Percentiles rank a stretch among this genome's conserved stretches.
Conservation (phyloP, 2,113 vertebrate genomes). For the Tragelaphus scriptus region DNA sequence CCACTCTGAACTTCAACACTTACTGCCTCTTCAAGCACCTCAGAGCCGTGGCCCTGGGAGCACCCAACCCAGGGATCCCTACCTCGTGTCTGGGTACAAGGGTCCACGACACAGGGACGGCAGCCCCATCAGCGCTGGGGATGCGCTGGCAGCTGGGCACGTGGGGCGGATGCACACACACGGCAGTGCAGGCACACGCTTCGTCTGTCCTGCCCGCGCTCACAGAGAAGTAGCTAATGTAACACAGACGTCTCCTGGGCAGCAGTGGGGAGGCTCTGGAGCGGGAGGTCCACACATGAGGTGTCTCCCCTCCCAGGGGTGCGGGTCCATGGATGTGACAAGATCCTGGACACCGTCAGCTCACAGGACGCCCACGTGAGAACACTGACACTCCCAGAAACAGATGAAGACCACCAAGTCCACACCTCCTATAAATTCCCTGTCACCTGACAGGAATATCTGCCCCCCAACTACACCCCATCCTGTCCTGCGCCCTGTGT, state of each 20-base stretch:
- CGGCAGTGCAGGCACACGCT: fast-evolving
- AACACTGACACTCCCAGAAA: not conserved
- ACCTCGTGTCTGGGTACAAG: not conserved
- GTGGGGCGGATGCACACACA: fast-evolving
- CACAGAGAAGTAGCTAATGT: not conserved
- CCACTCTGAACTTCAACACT: not conserved
- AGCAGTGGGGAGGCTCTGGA: not conserved
- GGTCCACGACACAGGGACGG: not conserved
- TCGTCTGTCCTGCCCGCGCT: not conserved
- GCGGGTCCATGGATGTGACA: not conserved
- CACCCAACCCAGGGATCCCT: not conserved
- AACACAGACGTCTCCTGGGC: not conserved
- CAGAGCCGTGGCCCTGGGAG: not conserved
- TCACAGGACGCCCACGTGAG: not conserved
- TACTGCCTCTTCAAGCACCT: not conserved
- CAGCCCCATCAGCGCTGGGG: not conserved
- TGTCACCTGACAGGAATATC: not conserved
- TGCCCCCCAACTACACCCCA: not conserved
- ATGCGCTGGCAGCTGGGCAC: not conserved
- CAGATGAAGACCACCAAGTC: not conserved
- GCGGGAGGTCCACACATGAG: not conserved
- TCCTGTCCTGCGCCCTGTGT: not conserved
- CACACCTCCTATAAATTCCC: not conserved
- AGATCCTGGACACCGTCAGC: not conserved
- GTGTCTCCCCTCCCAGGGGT: not conserved